Percentiles rank a stretch among this genome's conserved stretches.
Conservation (phyloP, 2,797 vertebrate genomes). For the Platalea minor region DNA sequence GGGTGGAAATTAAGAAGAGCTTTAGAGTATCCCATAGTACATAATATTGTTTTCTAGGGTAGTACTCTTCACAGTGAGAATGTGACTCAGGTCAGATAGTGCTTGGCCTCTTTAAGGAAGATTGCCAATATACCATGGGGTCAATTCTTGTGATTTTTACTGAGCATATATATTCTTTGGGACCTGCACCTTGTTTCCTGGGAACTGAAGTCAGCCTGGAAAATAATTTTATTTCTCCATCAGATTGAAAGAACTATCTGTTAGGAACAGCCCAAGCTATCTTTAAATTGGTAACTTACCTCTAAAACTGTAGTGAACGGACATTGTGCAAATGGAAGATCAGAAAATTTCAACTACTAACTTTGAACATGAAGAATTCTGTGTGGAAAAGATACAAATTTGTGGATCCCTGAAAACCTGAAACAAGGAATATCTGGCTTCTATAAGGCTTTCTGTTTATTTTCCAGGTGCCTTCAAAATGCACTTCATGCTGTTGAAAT, state of each 20-base stretch:
- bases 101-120: not conserved
- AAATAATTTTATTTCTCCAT: not conserved
- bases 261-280: not conserved
- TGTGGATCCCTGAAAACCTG: not conserved
- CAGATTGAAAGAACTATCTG: not conserved
- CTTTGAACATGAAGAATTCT: not conserved
- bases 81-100: not conserved
- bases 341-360: not conserved
- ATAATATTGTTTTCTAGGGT: not conserved
- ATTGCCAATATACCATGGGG: not conserved
- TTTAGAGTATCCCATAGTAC: not conserved
- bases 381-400: not conserved
- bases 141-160: not conserved
- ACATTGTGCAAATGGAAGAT: not conserved
- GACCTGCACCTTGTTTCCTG: not conserved
- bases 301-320: not conserved
- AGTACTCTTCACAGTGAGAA: not conserved
- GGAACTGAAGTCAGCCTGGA: not conserved
- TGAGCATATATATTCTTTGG: not conserved
- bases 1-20: not conserved
- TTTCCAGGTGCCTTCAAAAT: not conserved
- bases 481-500: not conserved
- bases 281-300: not conserved
- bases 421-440: not conserved
- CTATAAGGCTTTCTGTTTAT: not conserved